These are phyloP conservation scores for Orthosia incerta DNA, from an alignment of 2,888 invertebrate species.

Conservation along the genomic window DNA sequence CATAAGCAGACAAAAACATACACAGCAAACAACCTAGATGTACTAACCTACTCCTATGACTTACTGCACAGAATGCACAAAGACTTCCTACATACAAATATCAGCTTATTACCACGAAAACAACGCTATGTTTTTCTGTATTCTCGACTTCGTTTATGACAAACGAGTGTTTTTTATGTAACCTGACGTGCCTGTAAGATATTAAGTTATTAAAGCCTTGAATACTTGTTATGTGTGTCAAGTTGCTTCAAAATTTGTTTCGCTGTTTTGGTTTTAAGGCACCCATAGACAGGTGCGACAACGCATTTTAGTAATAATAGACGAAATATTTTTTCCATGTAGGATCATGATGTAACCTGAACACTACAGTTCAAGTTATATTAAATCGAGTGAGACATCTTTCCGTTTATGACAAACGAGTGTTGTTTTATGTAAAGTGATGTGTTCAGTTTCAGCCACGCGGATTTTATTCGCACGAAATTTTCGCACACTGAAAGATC, in stretches of 20 bases:
- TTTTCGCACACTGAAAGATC: too few relatives aligned
- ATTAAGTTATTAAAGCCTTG: constrained; percentile 27
- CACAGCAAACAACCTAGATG: too few relatives aligned
- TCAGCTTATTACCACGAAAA: constrained; percentile 2
- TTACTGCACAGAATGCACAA: not conserved
- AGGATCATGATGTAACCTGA: constrained; percentile 47
- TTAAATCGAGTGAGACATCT: constrained; percentile 57
- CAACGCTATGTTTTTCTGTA: constrained; percentile 16
- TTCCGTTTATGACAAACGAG: constrained; percentile 47
- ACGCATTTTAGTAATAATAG: too few relatives aligned
- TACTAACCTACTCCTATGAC: not conserved
- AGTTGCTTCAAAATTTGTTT: constrained; percentile 21
- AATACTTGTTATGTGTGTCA: not conserved
- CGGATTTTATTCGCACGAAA: too few relatives aligned
- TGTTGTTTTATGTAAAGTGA: constrained; percentile 36
- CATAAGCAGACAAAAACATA: not conserved
- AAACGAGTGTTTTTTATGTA: constrained; percentile 44
- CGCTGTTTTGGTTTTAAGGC: not conserved
- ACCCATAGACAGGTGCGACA: not conserved
- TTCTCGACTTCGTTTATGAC: constrained; percentile 37
- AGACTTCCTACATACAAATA: not conserved
- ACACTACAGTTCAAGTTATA: constrained; percentile 51
- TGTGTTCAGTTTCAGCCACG: too few relatives aligned
- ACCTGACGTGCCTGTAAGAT: constrained; percentile 18
- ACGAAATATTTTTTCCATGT: not conserved